These are phyloP conservation scores for Lampropteryx suffumata DNA, from an alignment of 2,888 invertebrate species.

Conservation along the genomic window DNA sequence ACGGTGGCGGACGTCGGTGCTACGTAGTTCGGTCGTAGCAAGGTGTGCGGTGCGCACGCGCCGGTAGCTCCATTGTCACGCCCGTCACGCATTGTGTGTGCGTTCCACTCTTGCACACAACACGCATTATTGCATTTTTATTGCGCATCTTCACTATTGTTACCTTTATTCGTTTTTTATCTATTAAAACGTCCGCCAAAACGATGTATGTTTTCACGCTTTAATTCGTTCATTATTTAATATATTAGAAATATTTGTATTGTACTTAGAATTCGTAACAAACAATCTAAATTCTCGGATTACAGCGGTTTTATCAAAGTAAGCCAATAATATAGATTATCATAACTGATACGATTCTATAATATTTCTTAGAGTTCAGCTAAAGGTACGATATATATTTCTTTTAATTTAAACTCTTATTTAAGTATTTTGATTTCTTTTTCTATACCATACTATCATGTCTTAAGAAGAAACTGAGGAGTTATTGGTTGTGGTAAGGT, in stretches of 20 bases:
- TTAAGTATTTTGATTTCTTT: no score
- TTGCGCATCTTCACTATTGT: conserved; percentile 80
- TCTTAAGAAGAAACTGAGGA: no score
- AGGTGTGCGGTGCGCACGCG: conserved; percentile 73
- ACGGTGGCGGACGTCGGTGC: no score
- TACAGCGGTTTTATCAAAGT: conserved; percentile 29
- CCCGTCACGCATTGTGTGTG: conserved; percentile 63
- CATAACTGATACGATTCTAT: conserved; percentile 3
- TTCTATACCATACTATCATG: no score
- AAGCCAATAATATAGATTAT: conserved; percentile 15
- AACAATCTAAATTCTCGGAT: conserved; percentile 42
- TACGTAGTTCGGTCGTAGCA: conserved; percentile 41
- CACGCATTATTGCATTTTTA: conserved; percentile 77
- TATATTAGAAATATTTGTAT: conserved; percentile 34
- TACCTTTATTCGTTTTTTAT: conserved; percentile 74
- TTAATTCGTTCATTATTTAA: conserved; percentile 66
- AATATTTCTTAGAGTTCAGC: background rate
- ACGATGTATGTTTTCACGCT: conserved; percentile 79
- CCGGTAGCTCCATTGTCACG: conserved; percentile 67
- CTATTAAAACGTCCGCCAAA: conserved; percentile 59
- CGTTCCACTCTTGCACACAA: conserved; percentile 56
- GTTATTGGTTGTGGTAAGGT: no score
- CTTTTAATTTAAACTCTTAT: no score
- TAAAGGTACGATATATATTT: no score
- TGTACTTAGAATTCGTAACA: conserved; percentile 9